Conservation (phyloP, 2,888 invertebrate species). For the Lutraria lutraria region DNA sequence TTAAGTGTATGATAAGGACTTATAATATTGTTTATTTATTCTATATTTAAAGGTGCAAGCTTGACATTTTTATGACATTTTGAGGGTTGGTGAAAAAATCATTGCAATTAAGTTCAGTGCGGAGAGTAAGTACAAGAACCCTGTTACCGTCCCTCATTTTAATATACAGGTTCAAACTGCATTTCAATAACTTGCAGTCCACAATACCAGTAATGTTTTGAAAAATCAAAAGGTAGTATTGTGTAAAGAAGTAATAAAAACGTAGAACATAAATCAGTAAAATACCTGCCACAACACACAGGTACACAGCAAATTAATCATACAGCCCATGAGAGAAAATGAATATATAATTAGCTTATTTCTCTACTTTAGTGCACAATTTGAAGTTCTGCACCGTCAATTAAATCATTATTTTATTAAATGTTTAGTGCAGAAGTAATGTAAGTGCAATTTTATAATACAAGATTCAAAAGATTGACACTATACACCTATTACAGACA, state of each 20-base stretch:
- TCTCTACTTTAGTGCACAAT: not conserved
- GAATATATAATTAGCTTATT: not conserved
- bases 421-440: not conserved
- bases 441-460: not conserved
- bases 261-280: not conserved
- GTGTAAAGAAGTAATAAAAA: conserved; percentile 10
- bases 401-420: not conserved
- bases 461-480: not conserved
- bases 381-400: not conserved
- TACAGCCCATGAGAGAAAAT: not conserved
- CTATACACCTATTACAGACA: too few relatives aligned
- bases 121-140: too few relatives aligned
- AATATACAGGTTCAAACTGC: not conserved
- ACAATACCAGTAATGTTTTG: not conserved
- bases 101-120: too few relatives aligned
- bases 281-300: not conserved
- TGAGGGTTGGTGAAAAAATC: too few relatives aligned
- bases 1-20: not conserved
- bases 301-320: conserved; percentile 6
- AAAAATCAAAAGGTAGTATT: not conserved
- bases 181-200: not conserved
- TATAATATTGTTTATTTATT: not conserved
- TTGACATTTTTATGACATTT: conserved; percentile 23
- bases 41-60: conserved; percentile 2
- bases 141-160: too few relatives aligned